Conservation (phyloP, 2,113 vertebrate genomes). For the Tenrec ecaudatus region DNA sequence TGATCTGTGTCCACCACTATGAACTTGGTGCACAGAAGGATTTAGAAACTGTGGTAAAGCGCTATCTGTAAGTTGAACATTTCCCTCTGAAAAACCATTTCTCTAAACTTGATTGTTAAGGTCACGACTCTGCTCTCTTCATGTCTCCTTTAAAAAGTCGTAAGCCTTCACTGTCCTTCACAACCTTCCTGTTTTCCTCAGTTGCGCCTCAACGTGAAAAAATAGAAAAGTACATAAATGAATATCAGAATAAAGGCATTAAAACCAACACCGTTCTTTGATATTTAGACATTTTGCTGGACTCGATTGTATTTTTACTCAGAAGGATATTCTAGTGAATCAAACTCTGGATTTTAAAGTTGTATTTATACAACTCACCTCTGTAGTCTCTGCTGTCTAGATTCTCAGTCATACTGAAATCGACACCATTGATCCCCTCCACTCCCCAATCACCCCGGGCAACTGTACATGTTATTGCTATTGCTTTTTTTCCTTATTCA, state of each 20-base stretch:
- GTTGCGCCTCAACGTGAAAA: too few species aligned
- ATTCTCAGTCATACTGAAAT: background rate
- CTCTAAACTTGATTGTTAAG: background rate
- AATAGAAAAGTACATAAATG: too few species aligned
- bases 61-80: background rate
- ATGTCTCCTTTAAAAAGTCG: slow-evolving; percentile 11
- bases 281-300: background rate
- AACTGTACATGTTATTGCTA: background rate
- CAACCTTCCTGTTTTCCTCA: too few species aligned
- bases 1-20: background rate
- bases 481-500: background rate
- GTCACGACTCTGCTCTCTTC: background rate
- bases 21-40: background rate
- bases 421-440: background rate
- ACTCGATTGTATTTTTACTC: background rate
- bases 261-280: background rate
- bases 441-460: background rate
- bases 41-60: background rate
- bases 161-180: background rate
- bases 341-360: background rate
- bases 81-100: background rate
- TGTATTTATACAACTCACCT: background rate
- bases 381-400: background rate
- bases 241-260: too few species aligned
- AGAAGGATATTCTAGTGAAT: background rate